phyloP scores from a whole-genome alignment of 2,113 vertebrate genomes.

The Pelecanoides urinatrix region DNA sequence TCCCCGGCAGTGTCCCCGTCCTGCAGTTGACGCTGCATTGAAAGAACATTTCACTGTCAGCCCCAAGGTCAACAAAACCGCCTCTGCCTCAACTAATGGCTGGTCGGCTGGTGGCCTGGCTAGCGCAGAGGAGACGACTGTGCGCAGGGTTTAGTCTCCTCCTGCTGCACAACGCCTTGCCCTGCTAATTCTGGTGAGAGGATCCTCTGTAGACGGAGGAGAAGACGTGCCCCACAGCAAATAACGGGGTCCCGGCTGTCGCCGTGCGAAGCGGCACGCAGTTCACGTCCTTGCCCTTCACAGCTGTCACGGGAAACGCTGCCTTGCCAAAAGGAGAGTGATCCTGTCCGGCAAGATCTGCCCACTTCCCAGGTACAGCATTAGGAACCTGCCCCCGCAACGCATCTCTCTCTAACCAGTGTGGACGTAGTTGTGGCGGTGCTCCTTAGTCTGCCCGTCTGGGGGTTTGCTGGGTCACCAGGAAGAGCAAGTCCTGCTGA shows the following conservation, averaged over 20 bases:
- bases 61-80: not conserved
- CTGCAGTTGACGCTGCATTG: not conserved
- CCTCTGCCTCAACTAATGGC: not conserved
- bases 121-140: not conserved
- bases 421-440: accelerated
- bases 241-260: not conserved
- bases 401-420: not conserved
- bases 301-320: accelerated
- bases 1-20: not conserved
- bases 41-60: not conserved
- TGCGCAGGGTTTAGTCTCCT: not conserved
- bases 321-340: not conserved
- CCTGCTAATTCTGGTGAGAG: not conserved
- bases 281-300: not conserved
- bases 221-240: not conserved
- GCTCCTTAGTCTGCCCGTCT: not conserved
- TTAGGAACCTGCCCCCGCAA: not conserved
- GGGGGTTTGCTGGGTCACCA: not conserved
- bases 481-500: not conserved
- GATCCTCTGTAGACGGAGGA: not conserved
- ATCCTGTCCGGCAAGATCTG: not conserved
- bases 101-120: not conserved
- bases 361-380: not conserved
- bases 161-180: not conserved
- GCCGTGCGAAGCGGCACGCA: not conserved